These are phyloP conservation scores for Lasioglossum marginatum DNA, from an alignment of 2,888 invertebrate species.

Conservation along the genomic window DNA sequence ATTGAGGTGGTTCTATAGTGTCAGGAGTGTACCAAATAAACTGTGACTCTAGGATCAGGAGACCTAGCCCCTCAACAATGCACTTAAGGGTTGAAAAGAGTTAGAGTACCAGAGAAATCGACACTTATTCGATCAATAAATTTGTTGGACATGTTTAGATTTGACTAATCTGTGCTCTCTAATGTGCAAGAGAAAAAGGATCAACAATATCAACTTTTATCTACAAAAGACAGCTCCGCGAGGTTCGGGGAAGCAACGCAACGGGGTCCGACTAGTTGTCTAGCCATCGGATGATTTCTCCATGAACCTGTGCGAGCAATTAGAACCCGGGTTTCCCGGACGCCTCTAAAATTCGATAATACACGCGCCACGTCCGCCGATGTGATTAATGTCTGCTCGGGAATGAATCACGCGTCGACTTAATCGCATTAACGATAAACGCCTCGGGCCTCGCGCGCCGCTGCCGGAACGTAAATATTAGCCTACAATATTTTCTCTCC, in stretches of 20 bases:
- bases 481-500: slow-evolving; percentile 66
- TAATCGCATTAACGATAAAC: slow-evolving; percentile 71
- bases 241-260: not conserved
- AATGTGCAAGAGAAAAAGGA: not conserved
- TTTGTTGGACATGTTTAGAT: not conserved
- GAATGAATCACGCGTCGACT: slow-evolving; percentile 62
- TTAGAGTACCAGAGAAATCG: not conserved
- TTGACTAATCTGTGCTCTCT: not conserved
- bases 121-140: not conserved
- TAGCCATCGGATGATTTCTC: not conserved
- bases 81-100: not conserved
- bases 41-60: not conserved
- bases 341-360: slow-evolving; percentile 32
- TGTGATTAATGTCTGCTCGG: slow-evolving; percentile 46
- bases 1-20: not conserved
- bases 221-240: not conserved
- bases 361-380: slow-evolving; percentile 19
- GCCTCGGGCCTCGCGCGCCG: slow-evolving; percentile 27
- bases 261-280: not conserved
- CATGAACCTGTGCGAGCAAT: not conserved
- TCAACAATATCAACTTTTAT: not conserved
- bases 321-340: not conserved
- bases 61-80: not conserved
- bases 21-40: not conserved
- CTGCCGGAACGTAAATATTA: slow-evolving; percentile 68